Evolutionary conservation across 2,797 vertebrate species (phyloP).

Genomic region (Tiaroga cobitis): DNA sequence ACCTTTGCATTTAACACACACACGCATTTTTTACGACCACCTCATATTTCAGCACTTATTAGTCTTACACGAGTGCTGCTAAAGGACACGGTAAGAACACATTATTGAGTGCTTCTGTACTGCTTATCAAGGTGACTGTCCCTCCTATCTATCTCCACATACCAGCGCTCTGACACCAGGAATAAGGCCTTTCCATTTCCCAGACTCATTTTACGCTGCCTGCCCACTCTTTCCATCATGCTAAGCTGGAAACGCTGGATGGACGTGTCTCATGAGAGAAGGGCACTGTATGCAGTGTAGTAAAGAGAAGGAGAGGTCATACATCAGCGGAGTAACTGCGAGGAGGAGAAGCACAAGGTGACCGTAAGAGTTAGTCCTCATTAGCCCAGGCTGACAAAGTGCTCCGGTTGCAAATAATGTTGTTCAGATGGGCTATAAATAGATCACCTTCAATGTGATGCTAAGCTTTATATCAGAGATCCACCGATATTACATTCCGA

Average conservation of each 20-base stretch:
- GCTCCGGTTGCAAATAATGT: conserved; percentile 15
- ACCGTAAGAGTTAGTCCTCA: conserved; percentile 1
- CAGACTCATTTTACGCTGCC: conserved; percentile 65
- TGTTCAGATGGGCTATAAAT: conserved; percentile 13
- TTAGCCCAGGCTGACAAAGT: background rate
- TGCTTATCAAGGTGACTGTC: conserved; percentile 76
- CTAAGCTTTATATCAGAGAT: background rate
- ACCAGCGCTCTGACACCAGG: conserved; percentile 13
- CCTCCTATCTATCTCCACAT: conserved; percentile 68
- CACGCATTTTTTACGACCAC: background rate
- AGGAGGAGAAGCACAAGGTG: conserved; percentile 29
- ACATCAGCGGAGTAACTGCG: conserved; percentile 18
- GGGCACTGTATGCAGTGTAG: background rate
- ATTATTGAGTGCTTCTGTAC: conserved; percentile 20
- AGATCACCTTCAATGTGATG: conserved; percentile 18
- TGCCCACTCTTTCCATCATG: conserved; percentile 64
- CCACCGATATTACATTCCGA: too few species aligned
- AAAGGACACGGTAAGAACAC: conserved; percentile 56
- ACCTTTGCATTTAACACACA: conserved; percentile 27
- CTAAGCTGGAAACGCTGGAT: background rate
- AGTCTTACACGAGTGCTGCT: conserved; percentile 60
- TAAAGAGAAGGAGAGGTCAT: background rate
- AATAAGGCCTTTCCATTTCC: conserved; percentile 59
- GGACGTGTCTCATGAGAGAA: conserved; percentile 13
- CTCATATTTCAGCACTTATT: conserved; percentile 41